Conservation (phyloP, 2,888 invertebrate genomes). For the Endotricha flammealis region DNA sequence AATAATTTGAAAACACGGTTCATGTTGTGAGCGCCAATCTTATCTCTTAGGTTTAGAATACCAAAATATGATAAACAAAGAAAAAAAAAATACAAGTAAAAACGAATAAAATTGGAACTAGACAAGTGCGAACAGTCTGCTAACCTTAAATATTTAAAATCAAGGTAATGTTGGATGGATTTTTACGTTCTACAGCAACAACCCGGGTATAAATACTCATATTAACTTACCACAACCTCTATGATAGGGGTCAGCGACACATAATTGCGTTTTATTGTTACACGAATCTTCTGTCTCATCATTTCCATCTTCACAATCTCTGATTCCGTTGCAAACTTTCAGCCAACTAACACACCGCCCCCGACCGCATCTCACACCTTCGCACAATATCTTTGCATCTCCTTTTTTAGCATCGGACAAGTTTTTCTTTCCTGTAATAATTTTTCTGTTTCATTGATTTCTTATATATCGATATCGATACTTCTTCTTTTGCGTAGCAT, state of each 20-base stretch:
- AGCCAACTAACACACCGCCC: slow-evolving; percentile 81
- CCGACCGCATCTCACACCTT: slow-evolving; percentile 81
- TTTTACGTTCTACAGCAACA: slow-evolving; percentile 6
- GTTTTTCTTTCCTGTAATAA: slow-evolving; percentile 23
- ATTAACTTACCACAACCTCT: slow-evolving; percentile 52
- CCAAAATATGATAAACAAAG: no score
- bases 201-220: slow-evolving; percentile 8
- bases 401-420: slow-evolving; percentile 20
- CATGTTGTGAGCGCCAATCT: no score
- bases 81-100: no score
- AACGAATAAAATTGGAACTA: no score
- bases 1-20: no score
- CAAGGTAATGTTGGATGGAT: no score
- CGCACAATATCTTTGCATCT: slow-evolving; percentile 55
- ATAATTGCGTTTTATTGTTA: slow-evolving; percentile 40
- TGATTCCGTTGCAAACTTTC: slow-evolving; percentile 82
- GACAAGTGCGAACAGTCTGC: no score
- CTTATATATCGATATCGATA: no score
- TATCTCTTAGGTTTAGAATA: no score
- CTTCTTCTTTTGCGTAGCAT: no score
- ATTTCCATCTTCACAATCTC: slow-evolving; percentile 82
- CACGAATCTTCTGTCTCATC: slow-evolving; percentile 81
- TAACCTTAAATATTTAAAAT: no score
- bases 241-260: slow-evolving; percentile 43
- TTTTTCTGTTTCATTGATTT: no score